Conservation (phyloP, 2,888 invertebrate genomes). For the Fabriciana adippe region DNA sequence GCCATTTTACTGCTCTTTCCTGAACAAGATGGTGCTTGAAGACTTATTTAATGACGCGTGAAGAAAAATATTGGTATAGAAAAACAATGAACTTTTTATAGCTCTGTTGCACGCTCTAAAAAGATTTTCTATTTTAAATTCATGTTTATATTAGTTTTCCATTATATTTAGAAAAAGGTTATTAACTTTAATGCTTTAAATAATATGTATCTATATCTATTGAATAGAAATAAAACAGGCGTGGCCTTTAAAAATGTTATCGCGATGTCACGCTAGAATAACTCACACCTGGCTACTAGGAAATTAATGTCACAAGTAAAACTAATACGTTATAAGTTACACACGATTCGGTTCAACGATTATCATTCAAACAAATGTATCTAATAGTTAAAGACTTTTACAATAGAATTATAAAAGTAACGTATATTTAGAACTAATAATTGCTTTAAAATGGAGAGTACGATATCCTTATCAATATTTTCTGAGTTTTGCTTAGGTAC, state of each 20-base stretch:
- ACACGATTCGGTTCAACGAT: constrained; percentile 14
- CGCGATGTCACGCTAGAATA: constrained; percentile 54
- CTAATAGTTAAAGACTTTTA: too few species aligned
- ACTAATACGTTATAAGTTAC: constrained; percentile 47
- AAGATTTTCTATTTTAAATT: background rate
- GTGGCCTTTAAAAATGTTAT: constrained; percentile 67
- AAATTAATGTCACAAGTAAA: constrained; percentile 48
- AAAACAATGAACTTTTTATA: constrained; percentile 26
- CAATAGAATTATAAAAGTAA: too few species aligned
- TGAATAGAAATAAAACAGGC: constrained; percentile 37
- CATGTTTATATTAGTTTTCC: too few species aligned
- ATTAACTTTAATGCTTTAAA: background rate
- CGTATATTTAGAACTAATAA: too few species aligned
- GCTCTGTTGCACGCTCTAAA: constrained; percentile 6
- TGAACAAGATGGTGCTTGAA: constrained; percentile 35
- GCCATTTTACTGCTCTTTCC: constrained; percentile 43
- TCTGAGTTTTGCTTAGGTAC: too few species aligned
- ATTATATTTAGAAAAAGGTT: background rate
- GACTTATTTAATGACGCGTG: constrained; percentile 35
- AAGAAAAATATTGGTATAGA: constrained; percentile 27
- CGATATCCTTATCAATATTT: too few species aligned
- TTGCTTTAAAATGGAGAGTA: too few species aligned
- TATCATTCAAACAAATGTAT: background rate
- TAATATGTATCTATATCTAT: background rate
- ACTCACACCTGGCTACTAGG: constrained; percentile 53